Conservation (phyloP, 2,888 invertebrate genomes). For the Osmoderma eremita region DNA sequence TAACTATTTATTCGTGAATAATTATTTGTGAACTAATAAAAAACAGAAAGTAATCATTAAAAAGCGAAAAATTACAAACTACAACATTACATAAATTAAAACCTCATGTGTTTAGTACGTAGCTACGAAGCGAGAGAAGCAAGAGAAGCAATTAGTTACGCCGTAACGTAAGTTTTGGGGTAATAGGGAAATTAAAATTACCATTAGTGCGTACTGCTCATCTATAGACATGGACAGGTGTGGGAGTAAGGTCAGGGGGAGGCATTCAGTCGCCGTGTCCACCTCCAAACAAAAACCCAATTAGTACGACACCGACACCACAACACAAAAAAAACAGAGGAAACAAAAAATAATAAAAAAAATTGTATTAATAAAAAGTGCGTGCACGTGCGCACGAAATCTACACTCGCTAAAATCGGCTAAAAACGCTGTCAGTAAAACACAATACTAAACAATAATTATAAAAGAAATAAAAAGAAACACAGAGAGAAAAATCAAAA, state of each 20-base stretch:
- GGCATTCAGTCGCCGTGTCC: slow-evolving; percentile 68
- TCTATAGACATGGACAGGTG: slow-evolving; percentile 63
- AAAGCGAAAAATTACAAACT: slow-evolving; percentile 7
- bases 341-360: too few relatives aligned
- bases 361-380: too few relatives aligned
- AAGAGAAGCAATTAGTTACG: slow-evolving; percentile 22
- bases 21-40: too few relatives aligned
- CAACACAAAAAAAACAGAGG: slow-evolving; percentile 24
- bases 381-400: slow-evolving; percentile 42
- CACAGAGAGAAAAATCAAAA: neutral
- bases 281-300: slow-evolving; percentile 64
- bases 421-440: slow-evolving; percentile 32
- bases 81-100: slow-evolving; percentile 6
- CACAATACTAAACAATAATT: neutral
- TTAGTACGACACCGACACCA: slow-evolving; percentile 52
- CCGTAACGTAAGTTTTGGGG: neutral
- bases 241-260: slow-evolving; percentile 65
- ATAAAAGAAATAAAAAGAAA: slow-evolving; percentile 8
- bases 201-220: slow-evolving; percentile 65
- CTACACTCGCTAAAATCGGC: slow-evolving; percentile 24
- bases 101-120: slow-evolving; percentile 4
- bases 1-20: too few relatives aligned
- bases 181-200: slow-evolving; percentile 54
- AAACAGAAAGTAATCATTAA: slow-evolving; percentile 12
- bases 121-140: slow-evolving; percentile 38